These are phyloP conservation scores for Trogon surrucura DNA, from an alignment of 2,113 vertebrate species.

Conservation along the genomic window DNA sequence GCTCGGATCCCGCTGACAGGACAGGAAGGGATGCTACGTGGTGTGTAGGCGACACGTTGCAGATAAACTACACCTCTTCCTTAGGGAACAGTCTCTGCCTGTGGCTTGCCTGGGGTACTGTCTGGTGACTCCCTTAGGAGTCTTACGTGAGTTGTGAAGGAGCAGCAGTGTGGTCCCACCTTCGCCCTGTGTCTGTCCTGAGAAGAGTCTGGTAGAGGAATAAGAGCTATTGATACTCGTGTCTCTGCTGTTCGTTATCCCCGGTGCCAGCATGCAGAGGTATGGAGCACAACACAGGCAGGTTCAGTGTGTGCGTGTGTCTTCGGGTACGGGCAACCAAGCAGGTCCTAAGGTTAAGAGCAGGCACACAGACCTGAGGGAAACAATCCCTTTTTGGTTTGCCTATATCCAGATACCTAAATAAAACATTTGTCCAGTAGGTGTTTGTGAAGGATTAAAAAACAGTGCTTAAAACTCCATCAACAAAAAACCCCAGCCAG, in stretches of 20 bases:
- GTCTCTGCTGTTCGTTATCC: background rate
- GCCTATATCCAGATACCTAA: background rate
- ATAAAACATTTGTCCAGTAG: background rate
- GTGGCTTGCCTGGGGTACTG: rapidly evolving
- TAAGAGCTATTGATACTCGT: rapidly evolving
- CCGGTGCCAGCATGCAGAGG: background rate
- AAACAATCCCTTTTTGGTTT: background rate
- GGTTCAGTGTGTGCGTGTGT: rapidly evolving
- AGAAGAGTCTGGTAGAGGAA: background rate
- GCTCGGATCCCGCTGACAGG: rapidly evolving
- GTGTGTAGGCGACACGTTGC: rapidly evolving
- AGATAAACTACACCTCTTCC: background rate
- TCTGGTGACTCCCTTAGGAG: background rate
- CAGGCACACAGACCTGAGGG: background rate
- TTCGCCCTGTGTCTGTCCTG: background rate
- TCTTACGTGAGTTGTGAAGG: rapidly evolving
- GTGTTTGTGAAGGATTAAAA: background rate
- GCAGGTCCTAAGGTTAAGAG: background rate
- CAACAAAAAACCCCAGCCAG: rapidly evolving
- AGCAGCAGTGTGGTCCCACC: background rate
- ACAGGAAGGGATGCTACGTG: rapidly evolving
- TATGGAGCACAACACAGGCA: rapidly evolving
- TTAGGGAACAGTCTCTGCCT: background rate
- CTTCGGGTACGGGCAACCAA: background rate
- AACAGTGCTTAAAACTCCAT: background rate